Percentiles rank a stretch among this genome's conserved stretches.
phyloP scores from a whole-genome alignment of 2,113 vertebrate genomes.

The Sander vitreus region DNA sequence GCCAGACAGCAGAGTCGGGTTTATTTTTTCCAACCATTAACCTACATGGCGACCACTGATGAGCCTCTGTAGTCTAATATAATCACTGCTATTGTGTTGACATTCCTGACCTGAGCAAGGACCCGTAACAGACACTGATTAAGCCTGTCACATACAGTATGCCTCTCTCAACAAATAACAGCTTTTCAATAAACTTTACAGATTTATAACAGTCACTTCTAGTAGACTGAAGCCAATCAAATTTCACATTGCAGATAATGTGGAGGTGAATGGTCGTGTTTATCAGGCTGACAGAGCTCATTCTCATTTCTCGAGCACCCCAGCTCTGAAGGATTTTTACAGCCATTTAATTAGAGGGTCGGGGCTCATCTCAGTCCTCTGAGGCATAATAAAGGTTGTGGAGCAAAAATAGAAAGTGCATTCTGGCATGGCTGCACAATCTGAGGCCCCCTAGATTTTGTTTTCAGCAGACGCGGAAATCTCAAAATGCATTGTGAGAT shows the following conservation, averaged over 20 bases:
- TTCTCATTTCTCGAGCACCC: conserved; percentile 46
- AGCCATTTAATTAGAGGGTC: conserved; percentile 73
- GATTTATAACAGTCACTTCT: conserved; percentile 13
- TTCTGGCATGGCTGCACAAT: conserved; percentile 70
- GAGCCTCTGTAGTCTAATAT: conserved; percentile 15
- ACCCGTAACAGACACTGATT: conserved; percentile 40
- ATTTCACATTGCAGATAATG: conserved; percentile 45
- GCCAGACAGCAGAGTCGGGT: not conserved
- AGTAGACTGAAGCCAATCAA: conserved; percentile 12
- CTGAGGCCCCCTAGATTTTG: conserved; percentile 64
- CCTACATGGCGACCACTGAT: not conserved
- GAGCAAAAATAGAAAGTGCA: conserved; percentile 75
- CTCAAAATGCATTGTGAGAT: conserved; percentile 37
- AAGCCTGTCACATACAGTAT: conserved; percentile 46
- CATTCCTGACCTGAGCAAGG: conserved; percentile 24
- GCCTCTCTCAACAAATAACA: conserved; percentile 31
- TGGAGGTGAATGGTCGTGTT: conserved; percentile 40
- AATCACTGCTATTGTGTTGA: conserved; percentile 35
- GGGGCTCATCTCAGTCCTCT: conserved; percentile 57
- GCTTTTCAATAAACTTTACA: conserved; percentile 32
- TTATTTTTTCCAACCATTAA: conserved; percentile 8
- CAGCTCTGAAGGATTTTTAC: conserved; percentile 49
- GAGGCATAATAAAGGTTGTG: conserved; percentile 68
- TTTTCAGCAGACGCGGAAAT: conserved; percentile 48
- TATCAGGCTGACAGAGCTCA: conserved; percentile 37